A percentile compares a stretch with the other conserved stretches of the same genome.
Conservation (phyloP, 2,797 vertebrate species). For the Lateolabrax maculatus region DNA sequence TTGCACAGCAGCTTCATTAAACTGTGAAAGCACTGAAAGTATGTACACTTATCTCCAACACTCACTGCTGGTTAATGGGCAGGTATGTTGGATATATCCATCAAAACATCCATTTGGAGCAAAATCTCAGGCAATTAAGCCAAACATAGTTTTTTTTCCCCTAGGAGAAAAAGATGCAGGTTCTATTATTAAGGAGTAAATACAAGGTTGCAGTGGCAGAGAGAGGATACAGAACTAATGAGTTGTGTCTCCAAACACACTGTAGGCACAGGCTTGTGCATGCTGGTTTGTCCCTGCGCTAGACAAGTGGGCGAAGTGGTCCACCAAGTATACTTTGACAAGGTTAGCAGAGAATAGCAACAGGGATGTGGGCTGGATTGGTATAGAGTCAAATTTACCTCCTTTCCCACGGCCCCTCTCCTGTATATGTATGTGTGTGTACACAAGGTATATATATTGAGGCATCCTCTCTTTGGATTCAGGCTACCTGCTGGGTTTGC, state of each 20-base stretch:
- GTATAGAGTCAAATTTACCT: constrained; percentile 14
- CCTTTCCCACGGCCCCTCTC: background rate
- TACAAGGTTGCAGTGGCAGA: constrained; percentile 10
- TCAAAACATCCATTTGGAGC: constrained; percentile 34
- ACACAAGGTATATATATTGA: background rate
- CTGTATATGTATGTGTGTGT: background rate
- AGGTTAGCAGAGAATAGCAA: constrained; percentile 34
- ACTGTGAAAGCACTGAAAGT: constrained; percentile 14
- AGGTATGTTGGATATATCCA: constrained; percentile 14
- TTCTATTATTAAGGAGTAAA: constrained; percentile 11
- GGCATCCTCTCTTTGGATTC: constrained; percentile 3
- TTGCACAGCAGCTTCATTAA: constrained; percentile 17
- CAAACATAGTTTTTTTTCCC: background rate
- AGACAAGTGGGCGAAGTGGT: constrained; percentile 3
- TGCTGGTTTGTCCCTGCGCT: constrained; percentile 7
- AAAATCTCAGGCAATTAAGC: constrained; percentile 36
- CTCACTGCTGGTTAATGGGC: constrained; percentile 18
- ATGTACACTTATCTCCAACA: constrained; percentile 1
- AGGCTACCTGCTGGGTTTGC: constrained; percentile 7
- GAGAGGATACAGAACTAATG: constrained; percentile 41
- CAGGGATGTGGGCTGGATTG: constrained; percentile 3
- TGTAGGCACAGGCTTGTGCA: constrained; percentile 1
- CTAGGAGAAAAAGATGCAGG: background rate
- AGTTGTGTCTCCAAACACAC: constrained; percentile 33
- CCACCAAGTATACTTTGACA: constrained; percentile 35